phyloP scores from a whole-genome alignment of 1,140 invertebrate genomes.

The Drosophila leontia region DNA sequence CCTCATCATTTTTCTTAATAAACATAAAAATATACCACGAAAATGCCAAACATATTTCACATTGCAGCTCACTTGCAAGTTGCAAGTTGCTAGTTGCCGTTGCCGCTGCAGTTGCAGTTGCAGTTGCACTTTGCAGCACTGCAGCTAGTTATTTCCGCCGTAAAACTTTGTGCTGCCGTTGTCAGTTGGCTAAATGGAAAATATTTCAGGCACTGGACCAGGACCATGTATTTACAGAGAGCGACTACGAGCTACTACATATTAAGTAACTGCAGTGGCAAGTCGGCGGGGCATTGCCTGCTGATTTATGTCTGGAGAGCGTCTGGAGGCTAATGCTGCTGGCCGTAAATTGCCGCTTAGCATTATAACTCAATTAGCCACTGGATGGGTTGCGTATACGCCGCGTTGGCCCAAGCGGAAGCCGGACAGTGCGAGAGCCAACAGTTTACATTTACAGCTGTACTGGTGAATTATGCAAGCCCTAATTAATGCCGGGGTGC shows the following conservation, averaged over 20 bases:
- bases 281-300: constrained; percentile 1
- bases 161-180: constrained; percentile 46
- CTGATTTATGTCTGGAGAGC: constrained; percentile 43
- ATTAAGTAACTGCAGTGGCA: constrained; percentile 26
- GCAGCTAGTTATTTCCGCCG: constrained; percentile 45
- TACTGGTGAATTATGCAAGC: constrained; percentile 66
- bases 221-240: constrained; percentile 33
- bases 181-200: constrained; percentile 44
- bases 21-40: constrained; percentile 42
- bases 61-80: constrained; percentile 21
- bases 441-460: constrained; percentile 49
- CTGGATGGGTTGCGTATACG: constrained; percentile 57
- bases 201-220: constrained; percentile 35
- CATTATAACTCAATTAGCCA: constrained; percentile 76
- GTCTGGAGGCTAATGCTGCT: constrained; percentile 25
- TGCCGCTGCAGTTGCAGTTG: constrained; percentile 22
- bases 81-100: constrained; percentile 18
- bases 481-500: constrained; percentile 61
- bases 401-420: constrained; percentile 29
- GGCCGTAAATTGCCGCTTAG: constrained; percentile 70
- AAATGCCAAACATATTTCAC: constrained; percentile 56
- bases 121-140: constrained; percentile 18
- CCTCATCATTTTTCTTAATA: constrained; percentile 59
- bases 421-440: constrained; percentile 14
- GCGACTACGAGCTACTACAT: background rate